Percentiles rank a stretch among this genome's conserved stretches.
Conservation (phyloP, 2,113 vertebrate species). For the Camelus dromedarius region DNA sequence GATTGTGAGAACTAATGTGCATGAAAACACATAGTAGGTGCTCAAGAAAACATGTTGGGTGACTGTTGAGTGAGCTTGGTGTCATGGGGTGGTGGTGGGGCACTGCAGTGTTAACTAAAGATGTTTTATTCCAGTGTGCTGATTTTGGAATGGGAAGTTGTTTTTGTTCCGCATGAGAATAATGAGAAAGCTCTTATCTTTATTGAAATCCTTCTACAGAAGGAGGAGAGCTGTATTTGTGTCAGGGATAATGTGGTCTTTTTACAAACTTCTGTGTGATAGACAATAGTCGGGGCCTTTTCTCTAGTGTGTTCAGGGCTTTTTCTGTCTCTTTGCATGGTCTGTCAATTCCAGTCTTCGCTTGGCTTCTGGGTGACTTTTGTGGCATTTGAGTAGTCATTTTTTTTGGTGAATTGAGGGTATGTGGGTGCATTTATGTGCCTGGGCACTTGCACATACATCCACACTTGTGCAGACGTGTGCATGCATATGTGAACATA, state of each 20-base stretch:
- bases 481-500: not conserved
- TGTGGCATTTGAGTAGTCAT: not conserved
- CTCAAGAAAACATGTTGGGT: not conserved
- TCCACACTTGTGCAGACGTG: rapidly evolving
- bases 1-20: not conserved
- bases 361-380: slow-evolving; percentile 21
- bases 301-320: slow-evolving; percentile 8
- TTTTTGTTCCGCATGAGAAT: slow-evolving; percentile 72
- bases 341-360: slow-evolving; percentile 31
- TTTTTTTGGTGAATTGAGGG: slow-evolving; percentile 14
- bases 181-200: slow-evolving; percentile 75
- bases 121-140: slow-evolving; percentile 38
- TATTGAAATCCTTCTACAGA: slow-evolving; percentile 69
- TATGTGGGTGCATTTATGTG: not conserved
- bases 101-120: slow-evolving; percentile 2
- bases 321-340: slow-evolving; percentile 40
- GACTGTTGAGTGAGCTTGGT: not conserved
- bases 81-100: not conserved
- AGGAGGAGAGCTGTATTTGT: slow-evolving; percentile 67
- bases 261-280: slow-evolving; percentile 61
- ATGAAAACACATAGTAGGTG: not conserved
- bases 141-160: slow-evolving; percentile 61
- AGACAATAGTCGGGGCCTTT: slow-evolving; percentile 52
- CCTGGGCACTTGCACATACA: not conserved
- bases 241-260: slow-evolving; percentile 70